Percentiles rank a stretch among this genome's conserved stretches.
phyloP scores from a whole-genome alignment of 2,113 vertebrate genomes.

The Forbesichthys papilliferus region DNA sequence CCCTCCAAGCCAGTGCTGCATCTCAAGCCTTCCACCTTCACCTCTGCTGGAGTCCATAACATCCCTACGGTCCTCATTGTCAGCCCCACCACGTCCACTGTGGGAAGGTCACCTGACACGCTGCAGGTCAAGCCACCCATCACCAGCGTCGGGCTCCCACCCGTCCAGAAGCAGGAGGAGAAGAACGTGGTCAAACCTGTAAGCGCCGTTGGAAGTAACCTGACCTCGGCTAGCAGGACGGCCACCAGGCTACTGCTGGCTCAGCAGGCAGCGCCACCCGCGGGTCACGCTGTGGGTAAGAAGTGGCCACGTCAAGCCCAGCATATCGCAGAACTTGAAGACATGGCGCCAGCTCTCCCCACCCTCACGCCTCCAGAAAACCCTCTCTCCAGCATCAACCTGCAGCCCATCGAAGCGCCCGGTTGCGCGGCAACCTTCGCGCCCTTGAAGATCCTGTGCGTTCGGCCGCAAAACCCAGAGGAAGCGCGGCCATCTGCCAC shows the following conservation, averaged over 20 bases:
- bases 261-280: constrained; percentile 3
- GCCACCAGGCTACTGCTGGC: constrained; percentile 7
- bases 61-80: constrained; percentile 34
- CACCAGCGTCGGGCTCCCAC: constrained; percentile 16
- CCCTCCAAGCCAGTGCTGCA: constrained; percentile 21
- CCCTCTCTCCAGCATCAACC: constrained; percentile 54
- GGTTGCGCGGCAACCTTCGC: neutral
- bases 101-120: constrained; percentile 20
- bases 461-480: constrained; percentile 13
- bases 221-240: neutral
- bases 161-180: constrained; percentile 1
- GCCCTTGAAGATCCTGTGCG: neutral
- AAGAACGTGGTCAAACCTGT: neutral
- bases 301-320: constrained; percentile 32
- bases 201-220: neutral
- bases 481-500: neutral
- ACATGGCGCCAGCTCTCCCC: constrained; percentile 13
- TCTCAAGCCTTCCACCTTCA: neutral
- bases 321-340: constrained; percentile 7
- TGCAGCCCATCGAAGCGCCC: constrained; percentile 44
- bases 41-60: constrained; percentile 6
- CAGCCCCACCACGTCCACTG: constrained; percentile 15
- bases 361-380: constrained; percentile 55
- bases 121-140: constrained; percentile 40
- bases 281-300: constrained; percentile 5